phyloP scores from a whole-genome alignment of 2,888 invertebrate species.

The Agriotes lineatus region DNA sequence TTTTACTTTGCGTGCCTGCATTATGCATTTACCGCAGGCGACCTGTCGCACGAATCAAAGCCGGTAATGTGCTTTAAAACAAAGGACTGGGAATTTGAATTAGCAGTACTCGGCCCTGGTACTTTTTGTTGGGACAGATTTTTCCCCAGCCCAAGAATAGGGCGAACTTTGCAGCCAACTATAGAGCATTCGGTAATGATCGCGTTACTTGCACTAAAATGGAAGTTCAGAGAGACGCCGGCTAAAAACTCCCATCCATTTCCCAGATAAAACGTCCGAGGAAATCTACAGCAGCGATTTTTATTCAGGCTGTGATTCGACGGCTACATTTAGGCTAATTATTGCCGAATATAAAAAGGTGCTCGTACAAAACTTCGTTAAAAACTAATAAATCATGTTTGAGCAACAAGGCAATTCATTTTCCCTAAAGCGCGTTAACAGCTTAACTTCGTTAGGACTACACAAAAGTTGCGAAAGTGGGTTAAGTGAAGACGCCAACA shows the following conservation, averaged over 20 bases:
- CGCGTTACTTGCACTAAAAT: conserved; percentile 17
- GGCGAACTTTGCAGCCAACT: not conserved
- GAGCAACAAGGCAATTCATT: conserved; percentile 39
- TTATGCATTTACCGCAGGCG: not conserved
- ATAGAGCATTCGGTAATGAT: conserved; percentile 9
- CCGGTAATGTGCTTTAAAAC: not conserved
- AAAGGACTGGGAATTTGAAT: too few species aligned
- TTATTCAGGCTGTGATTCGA: conserved; percentile 3
- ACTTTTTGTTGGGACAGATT: too few species aligned
- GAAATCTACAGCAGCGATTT: not conserved
- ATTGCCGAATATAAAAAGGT: conserved; percentile 27
- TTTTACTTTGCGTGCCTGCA: not conserved
- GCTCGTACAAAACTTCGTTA: conserved; percentile 31
- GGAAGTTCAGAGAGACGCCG: conserved; percentile 7
- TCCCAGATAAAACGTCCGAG: conserved; percentile 8
- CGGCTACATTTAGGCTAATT: conserved; percentile 23
- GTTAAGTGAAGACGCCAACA: conserved; percentile 40
- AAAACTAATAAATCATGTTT: conserved; percentile 39
- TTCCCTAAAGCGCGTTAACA: conserved; percentile 35
- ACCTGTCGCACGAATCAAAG: not conserved
- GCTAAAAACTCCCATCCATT: conserved; percentile 20
- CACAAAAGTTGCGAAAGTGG: conserved; percentile 38
- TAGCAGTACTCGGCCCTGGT: too few species aligned
- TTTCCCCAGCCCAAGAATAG: too few species aligned
- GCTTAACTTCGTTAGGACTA: conserved; percentile 38